Base-by-base conservation (phyloP, 1,140 invertebrate species). In the Papilio aristodemus region DNA sequence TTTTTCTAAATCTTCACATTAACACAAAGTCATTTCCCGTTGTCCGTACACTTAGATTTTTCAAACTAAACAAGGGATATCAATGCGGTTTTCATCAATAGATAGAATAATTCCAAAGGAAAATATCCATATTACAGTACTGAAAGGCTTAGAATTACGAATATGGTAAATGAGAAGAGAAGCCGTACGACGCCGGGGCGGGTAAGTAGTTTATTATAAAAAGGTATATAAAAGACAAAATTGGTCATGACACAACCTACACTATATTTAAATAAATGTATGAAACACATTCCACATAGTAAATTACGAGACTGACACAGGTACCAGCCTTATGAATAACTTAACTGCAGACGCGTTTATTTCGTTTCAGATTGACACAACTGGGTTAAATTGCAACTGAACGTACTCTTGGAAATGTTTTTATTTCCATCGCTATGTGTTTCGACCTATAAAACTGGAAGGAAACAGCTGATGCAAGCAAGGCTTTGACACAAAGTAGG, bases 241-340 rank as follows among this genome's bases (percentile, higher is more conserved):
- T 50, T 19, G 17, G 9, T 50, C 19, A 50, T 50, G 9, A 50
- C 17, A 19, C 19, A 6, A 6, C 27, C 27, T 32, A 32, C 27
- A 32, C 19, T 50, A 19, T 17, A 50, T 50, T 46, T 9, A 9
- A 50, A 50, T 22, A 50, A 50, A 50, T 50, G 46, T 50, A 46
- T 46, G 43, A 46, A 50, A 50, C 46, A 50, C 41, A 43, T 10
- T 0, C 9, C 46, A 50, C 10, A 22, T 11, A 50, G 46, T 50
- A 17, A 46, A 17, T 50, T 50, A 39, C 38, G 38, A 1, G 19
- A 11, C 46, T 50, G 46, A 50, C 46, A 50, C 4, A 9, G 46
- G 41, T 46, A 46, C 14, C 7, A 22, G 9, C 8, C 19, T 50
- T 50, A 50, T 50, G 14, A 50, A 50, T 50, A 50, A 19, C 8